phyloP scores from a whole-genome alignment of 2,888 invertebrate species.

The Carabus problematicus region DNA sequence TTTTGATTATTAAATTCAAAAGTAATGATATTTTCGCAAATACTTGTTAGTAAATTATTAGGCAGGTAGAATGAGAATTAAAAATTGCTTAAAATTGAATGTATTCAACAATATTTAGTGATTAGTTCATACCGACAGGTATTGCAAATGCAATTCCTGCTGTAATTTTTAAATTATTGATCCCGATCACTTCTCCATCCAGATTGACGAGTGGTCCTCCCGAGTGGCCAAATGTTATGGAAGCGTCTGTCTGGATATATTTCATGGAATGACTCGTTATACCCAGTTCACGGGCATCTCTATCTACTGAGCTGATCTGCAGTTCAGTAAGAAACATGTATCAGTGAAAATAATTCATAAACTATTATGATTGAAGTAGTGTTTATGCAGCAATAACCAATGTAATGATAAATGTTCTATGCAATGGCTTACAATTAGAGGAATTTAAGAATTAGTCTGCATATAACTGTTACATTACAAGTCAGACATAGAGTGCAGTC shows the following conservation, averaged over 20 bases:
- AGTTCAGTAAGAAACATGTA: too few relatives aligned
- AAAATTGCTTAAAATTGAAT: too few relatives aligned
- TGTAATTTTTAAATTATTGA: constrained; percentile 90
- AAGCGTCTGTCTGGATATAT: constrained; percentile 94
- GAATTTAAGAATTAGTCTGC: too few relatives aligned
- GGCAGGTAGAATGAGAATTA: too few relatives aligned
- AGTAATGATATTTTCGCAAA: too few relatives aligned
- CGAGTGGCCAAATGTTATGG: constrained; percentile 94
- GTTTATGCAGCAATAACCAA: too few relatives aligned
- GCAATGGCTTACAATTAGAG: too few relatives aligned
- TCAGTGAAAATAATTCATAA: background rate
- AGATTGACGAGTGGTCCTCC: constrained; percentile 94
- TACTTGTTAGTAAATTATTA: too few relatives aligned
- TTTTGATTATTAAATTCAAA: background rate
- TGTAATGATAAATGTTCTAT: too few relatives aligned
- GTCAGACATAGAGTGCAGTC: too few relatives aligned
- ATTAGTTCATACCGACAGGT: constrained; percentile 66
- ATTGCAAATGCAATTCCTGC: constrained; percentile 95
- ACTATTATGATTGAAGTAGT: background rate
- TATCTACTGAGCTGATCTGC: constrained; percentile 63
- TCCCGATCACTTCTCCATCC: constrained; percentile 93
- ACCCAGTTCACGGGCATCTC: constrained; percentile 75
- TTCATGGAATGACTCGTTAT: constrained; percentile 69
- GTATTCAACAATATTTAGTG: too few relatives aligned
- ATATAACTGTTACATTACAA: too few relatives aligned